Base-by-base conservation (phyloP, 2,797 vertebrate genomes). In the Paguma larvata region DNA sequence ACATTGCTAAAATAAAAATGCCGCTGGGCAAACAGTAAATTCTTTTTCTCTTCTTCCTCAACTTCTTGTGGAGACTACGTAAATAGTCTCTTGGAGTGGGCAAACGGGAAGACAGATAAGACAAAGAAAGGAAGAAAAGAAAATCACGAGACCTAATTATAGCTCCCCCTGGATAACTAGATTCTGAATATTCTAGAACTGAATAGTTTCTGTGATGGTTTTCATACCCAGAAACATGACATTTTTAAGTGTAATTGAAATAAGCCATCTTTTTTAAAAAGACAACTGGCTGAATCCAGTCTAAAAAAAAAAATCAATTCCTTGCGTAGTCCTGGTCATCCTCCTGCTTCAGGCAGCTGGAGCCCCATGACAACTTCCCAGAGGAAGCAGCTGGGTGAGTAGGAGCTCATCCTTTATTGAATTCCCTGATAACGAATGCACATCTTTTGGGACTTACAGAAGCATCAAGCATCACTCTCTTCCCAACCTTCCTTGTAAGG, bases 391-490 rank as follows among this genome's bases (percentile, higher is more conserved):
- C 78, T 90, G 84, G 68, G 44, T 77, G 79, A 95, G 34, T 59
- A 83, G 93, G 67, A 85, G 75, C 93, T 95, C 53, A 90, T 63
- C 27, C n/a, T 75, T 95, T 88, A 89, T 41, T 92, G 95, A 97
- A 96, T 89, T 95, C 51, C 82, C 85, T 86, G 75, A 97, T 97
- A 95, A 97, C 87, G 90, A 91, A 93, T 65, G 67, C 21, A 79
- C 78, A 93, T 85, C 95, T 97, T 95, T 80, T 12, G 95, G 89
- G 89, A 97, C 83, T 78, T 80, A 15, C 46, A 94, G 79, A 89
- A 82, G 48, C 80, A 94, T 84, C 91, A 72, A 70, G 75, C 73
- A 96, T 97, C 72, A 51, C 51, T 94, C 68, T 80, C 67, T n/a
- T 89, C 78, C 72, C 83, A 87, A 90, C 84, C 59, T 95, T 89